phyloP scores from a whole-genome alignment of 30 jellyfish, hydroid and myxozoan genomes.

The Catostylus mosaicus region DNA sequence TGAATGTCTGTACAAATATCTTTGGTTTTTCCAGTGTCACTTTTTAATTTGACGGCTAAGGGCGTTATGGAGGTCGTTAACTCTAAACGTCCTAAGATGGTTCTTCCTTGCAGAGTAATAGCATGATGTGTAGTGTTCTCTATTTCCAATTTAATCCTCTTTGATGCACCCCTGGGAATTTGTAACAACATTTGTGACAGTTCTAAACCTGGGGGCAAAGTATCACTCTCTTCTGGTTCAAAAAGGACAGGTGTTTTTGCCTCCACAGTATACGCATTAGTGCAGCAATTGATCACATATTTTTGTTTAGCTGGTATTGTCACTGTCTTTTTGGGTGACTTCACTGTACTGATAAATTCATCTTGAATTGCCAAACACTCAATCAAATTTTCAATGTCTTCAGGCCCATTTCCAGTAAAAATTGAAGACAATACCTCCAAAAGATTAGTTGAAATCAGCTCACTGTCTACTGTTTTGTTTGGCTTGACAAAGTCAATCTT shows the following conservation, averaged over 20 bases:
- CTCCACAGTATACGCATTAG: constrained; percentile 26
- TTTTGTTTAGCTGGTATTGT: constrained; percentile 20
- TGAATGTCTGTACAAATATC: constrained; percentile 11
- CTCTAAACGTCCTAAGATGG: constrained; percentile 51
- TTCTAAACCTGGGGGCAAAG: constrained; percentile 52
- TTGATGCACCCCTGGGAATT: constrained; percentile 49
- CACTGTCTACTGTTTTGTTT: too few species aligned
- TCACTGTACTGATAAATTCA: constrained; percentile 21
- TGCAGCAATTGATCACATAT: constrained; percentile 28
- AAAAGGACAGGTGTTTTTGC: constrained; percentile 48
- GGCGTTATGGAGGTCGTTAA: constrained; percentile 21
- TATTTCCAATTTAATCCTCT: constrained; percentile 32
- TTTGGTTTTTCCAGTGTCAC: constrained; percentile 33
- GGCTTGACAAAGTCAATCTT: constrained; percentile 29
- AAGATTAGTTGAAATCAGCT: too few species aligned
- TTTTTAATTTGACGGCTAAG: constrained; percentile 34
- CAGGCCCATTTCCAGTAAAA: background rate
- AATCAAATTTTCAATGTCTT: constrained; percentile 9
- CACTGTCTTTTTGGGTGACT: constrained; percentile 19
- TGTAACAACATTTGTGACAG: constrained; percentile 39
- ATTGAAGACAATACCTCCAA: too few species aligned
- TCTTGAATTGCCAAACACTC: constrained; percentile 20
- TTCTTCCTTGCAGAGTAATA: constrained; percentile 37
- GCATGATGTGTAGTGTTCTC: constrained; percentile 50
- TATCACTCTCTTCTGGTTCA: constrained; percentile 58